Percentiles rank a stretch among this genome's conserved stretches.
phyloP scores from a whole-genome alignment of 2,888 invertebrate genomes.

The Pachydiplax longipennis region DNA sequence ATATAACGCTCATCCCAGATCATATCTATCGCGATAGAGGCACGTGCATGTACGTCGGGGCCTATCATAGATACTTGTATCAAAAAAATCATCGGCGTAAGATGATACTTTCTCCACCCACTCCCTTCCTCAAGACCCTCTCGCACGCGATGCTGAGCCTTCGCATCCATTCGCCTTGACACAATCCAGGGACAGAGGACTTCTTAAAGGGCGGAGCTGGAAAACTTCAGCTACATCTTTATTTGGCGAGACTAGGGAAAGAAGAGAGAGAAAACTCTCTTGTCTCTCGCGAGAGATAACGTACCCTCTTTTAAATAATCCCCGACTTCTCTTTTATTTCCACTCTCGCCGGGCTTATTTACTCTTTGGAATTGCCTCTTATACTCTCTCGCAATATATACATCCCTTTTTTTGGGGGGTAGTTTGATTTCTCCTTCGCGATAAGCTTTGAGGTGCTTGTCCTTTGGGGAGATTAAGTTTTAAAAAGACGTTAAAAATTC shows the following conservation, averaged over 20 bases:
- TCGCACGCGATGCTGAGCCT: neutral
- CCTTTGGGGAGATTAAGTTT: neutral
- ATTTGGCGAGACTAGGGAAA: neutral
- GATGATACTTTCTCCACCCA: neutral
- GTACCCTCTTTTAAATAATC: neutral
- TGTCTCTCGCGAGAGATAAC: neutral
- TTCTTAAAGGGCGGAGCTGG: neutral
- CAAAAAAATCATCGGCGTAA: neutral
- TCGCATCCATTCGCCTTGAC: neutral
- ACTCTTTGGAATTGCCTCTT: neutral
- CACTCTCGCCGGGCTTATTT: neutral
- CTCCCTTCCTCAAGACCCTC: neutral
- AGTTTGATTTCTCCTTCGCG: neutral
- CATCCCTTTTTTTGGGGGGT: neutral
- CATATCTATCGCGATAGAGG: neutral
- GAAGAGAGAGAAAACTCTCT: neutral
- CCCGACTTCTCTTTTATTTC: neutral
- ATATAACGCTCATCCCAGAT: too few relatives aligned
- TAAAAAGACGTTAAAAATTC: neutral
- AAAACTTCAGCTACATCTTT: neutral
- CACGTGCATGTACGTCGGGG: neutral
- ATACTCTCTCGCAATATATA: neutral
- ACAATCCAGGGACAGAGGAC: neutral
- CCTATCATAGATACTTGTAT: neutral
- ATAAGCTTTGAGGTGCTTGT: neutral